phyloP scores from a whole-genome alignment of 2,113 vertebrate genomes.

The Fregetta grallaria region DNA sequence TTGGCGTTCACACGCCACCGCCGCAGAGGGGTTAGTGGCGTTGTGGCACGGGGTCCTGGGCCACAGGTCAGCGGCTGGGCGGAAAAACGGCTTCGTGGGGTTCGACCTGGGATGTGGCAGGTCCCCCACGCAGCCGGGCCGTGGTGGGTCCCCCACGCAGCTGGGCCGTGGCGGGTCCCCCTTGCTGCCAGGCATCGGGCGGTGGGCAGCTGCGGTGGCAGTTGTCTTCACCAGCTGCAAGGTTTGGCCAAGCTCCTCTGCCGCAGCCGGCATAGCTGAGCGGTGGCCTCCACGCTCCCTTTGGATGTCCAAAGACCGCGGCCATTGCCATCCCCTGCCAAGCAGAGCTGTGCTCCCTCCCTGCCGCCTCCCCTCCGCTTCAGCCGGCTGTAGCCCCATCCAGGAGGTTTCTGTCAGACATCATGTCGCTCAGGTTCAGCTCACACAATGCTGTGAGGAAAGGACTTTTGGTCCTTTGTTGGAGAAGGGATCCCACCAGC shows the following conservation, averaged over 20 bases:
- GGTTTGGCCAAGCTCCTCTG: too few species aligned
- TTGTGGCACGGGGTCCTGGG: too few species aligned
- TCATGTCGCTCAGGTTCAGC: neutral
- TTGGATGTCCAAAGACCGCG: fast-evolving
- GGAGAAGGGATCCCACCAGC: neutral
- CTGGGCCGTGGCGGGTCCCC: too few species aligned
- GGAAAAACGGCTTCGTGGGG: too few species aligned
- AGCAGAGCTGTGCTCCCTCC: neutral
- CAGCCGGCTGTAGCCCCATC: neutral
- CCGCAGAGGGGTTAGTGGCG: too few species aligned
- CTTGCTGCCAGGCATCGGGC: neutral
- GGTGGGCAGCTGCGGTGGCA: neutral
- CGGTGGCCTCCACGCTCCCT: fast-evolving
- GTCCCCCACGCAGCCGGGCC: too few species aligned
- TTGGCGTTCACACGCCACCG: too few species aligned
- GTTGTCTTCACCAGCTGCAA: neutral
- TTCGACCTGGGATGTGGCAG: too few species aligned
- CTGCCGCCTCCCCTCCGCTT: neutral
- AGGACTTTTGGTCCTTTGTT: neutral
- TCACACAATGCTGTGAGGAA: neutral
- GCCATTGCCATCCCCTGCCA: fast-evolving
- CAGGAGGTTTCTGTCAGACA: neutral
- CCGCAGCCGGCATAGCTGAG: neutral
- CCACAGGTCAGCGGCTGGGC: too few species aligned
- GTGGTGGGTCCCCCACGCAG: too few species aligned